Evolutionary conservation across 2,888 invertebrate species (phyloP).

Genomic region (Pammene fasciana): DNA sequence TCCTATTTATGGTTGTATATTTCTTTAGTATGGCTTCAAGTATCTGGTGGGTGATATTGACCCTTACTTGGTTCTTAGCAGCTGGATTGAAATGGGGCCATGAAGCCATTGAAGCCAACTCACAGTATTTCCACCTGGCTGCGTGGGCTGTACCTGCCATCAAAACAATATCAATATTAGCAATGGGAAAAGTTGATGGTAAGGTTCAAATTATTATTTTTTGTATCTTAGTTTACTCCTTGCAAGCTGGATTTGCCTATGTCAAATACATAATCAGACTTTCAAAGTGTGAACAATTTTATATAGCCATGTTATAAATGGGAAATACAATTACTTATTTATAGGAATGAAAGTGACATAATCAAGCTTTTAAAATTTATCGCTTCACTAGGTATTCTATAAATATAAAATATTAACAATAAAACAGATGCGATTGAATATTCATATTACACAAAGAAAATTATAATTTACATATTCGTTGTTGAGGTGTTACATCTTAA

Average conservation of each 20-base stretch:
- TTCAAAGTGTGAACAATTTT: too few species aligned
- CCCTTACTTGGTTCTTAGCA: conserved; percentile 97
- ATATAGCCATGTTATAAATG: too few species aligned
- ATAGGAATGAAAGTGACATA: too few species aligned
- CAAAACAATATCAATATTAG: conserved; percentile 96
- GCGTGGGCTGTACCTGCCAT: conserved; percentile 99
- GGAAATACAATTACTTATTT: too few species aligned
- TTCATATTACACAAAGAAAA: too few species aligned
- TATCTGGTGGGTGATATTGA: conserved; percentile 98
- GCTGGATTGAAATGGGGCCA: conserved; percentile 99
- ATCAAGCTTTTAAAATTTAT: too few species aligned
- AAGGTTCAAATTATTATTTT: conserved; percentile 53
- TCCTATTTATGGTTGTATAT: conserved; percentile 97
- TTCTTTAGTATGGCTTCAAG: conserved; percentile 98
- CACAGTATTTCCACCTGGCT: conserved; percentile 97
- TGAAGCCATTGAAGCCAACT: conserved; percentile 98
- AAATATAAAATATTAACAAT: too few species aligned
- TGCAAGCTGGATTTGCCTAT: not conserved
- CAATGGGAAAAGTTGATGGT: conserved; percentile 98
- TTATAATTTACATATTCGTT: too few species aligned
- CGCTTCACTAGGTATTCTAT: too few species aligned
- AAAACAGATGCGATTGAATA: too few species aligned
- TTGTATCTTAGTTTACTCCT: not conserved
- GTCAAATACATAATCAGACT: too few species aligned
- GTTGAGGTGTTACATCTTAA: too few species aligned